phyloP scores from a whole-genome alignment of 2,113 vertebrate genomes.

The Morone saxatilis region DNA sequence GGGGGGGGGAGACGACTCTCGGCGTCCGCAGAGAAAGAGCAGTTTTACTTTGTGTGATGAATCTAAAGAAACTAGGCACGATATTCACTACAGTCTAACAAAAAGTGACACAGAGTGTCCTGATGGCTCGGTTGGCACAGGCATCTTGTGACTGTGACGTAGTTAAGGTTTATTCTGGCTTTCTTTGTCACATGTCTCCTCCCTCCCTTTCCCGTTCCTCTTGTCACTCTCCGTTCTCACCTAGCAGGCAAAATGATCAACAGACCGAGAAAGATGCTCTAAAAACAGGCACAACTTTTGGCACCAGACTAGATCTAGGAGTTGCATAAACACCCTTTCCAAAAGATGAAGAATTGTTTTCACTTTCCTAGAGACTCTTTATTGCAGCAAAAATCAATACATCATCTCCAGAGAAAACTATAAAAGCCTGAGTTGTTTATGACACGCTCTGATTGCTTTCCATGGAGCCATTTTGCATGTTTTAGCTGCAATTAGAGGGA shows the following conservation, averaged over 20 bases:
- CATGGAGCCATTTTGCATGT: constrained; percentile 29
- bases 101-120: constrained; percentile 28
- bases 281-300: not conserved
- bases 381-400: constrained; percentile 53
- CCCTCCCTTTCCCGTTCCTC: not conserved
- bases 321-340: not conserved
- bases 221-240: constrained; percentile 16
- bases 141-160: constrained; percentile 15
- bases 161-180: constrained; percentile 32
- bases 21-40: not conserved
- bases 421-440: constrained; percentile 43
- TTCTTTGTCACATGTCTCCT: constrained; percentile 6
- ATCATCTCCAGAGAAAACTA: constrained; percentile 41
- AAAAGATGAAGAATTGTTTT: constrained; percentile 29
- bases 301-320: not conserved
- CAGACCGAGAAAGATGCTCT: constrained; percentile 15
- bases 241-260: constrained; percentile 12
- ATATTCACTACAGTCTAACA: not conserved
- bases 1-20: not conserved
- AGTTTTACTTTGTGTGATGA: constrained; percentile 25
- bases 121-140: constrained; percentile 12
- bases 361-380: constrained; percentile 22
- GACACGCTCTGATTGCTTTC: constrained; percentile 43
- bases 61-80: constrained; percentile 30
- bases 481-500: constrained; percentile 18